Evolutionary conservation across 2,888 invertebrate species (phyloP).

Genomic region (Cordylochernes scorpioides): DNA sequence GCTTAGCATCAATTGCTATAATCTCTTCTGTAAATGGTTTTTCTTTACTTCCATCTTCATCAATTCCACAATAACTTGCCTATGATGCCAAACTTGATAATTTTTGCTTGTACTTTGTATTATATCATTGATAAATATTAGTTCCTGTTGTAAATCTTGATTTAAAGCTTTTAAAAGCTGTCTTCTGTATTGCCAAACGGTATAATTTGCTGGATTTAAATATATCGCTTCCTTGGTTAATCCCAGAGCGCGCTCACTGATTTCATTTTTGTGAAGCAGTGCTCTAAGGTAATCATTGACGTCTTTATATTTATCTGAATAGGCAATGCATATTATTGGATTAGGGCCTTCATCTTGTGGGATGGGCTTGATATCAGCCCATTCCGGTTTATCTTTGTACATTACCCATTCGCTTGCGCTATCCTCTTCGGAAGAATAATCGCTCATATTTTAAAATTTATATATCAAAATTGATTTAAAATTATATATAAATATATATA

Average conservation of each 20-base stretch:
- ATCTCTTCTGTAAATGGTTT: conserved; percentile 50
- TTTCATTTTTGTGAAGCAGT: conserved; percentile 52
- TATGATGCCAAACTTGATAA: conserved; percentile 86
- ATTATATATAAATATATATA: too few species aligned
- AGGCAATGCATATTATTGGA: too few species aligned
- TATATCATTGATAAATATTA: conserved; percentile 49
- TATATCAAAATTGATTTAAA: too few species aligned
- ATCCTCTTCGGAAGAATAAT: too few species aligned
- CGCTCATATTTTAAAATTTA: too few species aligned
- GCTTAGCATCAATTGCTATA: conserved; percentile 66
- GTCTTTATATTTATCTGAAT: conserved; percentile 46
- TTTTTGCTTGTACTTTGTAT: conserved; percentile 78
- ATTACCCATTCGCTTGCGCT: too few species aligned
- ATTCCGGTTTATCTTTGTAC: too few species aligned
- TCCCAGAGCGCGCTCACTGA: conserved; percentile 54
- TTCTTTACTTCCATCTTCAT: conserved; percentile 47
- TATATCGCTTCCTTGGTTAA: conserved; percentile 70
- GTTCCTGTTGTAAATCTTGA: conserved; percentile 49
- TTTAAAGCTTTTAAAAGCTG: conserved; percentile 52
- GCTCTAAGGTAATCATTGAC: conserved; percentile 87
- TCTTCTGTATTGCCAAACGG: conserved; percentile 83
- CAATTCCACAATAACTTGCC: conserved; percentile 62
- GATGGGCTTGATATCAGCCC: too few species aligned
- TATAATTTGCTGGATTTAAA: conserved; percentile 89
- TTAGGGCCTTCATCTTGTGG: too few species aligned